phyloP scores from a whole-genome alignment of 2,113 vertebrate genomes.

The Chroicocephalus ridibundus region DNA sequence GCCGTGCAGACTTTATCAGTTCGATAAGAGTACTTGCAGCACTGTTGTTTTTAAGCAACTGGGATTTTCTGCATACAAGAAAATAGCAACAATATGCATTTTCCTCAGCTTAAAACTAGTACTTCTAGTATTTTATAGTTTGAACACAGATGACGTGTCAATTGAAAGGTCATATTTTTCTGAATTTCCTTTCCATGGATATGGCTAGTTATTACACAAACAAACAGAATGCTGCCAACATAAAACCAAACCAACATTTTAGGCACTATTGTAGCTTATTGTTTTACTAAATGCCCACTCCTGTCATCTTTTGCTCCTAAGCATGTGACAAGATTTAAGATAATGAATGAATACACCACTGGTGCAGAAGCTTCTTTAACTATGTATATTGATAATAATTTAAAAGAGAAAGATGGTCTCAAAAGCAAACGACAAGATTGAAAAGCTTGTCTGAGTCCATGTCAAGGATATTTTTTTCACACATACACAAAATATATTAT shows the following conservation, averaged over 20 bases:
- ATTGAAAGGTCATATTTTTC: conserved; percentile 5
- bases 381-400: neutral
- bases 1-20: conserved; percentile 9
- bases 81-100: neutral
- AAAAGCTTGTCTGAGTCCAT: neutral
- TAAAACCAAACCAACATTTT: neutral
- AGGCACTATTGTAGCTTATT: neutral
- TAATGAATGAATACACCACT: neutral
- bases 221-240: neutral
- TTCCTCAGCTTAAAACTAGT: neutral
- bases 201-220: neutral
- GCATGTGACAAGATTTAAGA: neutral
- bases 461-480: neutral
- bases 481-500: neutral
- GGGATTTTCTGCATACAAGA: neutral
- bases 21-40: neutral
- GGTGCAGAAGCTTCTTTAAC: neutral
- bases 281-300: neutral
- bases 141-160: neutral
- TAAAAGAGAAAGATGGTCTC: neutral
- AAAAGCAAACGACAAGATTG: accelerated
- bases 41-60: neutral
- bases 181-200: neutral
- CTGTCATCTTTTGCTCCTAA: neutral
- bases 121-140: neutral